These are phyloP conservation scores for Tamias sibiricus DNA, from an alignment of 2,113 vertebrate species.

Conservation along the genomic window DNA sequence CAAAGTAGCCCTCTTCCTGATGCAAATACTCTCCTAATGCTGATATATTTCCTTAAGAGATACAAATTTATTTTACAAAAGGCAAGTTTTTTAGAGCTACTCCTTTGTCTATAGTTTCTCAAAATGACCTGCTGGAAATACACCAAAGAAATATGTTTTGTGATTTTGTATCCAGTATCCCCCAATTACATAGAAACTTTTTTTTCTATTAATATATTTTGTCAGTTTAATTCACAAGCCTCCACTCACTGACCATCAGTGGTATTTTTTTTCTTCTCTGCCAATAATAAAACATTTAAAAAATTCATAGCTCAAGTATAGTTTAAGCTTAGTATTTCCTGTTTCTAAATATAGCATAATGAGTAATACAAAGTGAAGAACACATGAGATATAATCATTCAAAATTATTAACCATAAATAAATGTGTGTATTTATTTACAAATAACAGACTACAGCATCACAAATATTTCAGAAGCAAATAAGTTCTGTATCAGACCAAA, in stretches of 20 bases:
- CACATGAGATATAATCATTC: no score
- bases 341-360: neutral
- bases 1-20: neutral
- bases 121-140: neutral
- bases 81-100: neutral
- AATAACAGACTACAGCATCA: neutral
- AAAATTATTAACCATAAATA: neutral
- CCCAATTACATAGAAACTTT: neutral
- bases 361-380: neutral
- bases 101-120: neutral
- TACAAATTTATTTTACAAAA: neutral
- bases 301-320: neutral
- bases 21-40: neutral
- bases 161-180: no score
- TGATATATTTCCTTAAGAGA: neutral
- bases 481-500: neutral
- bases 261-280: neutral
- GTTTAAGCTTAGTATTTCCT: neutral
- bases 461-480: neutral
- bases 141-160: neutral
- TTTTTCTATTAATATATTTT: neutral
- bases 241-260: neutral
- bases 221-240: neutral
- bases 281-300: neutral
- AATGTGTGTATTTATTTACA: neutral